A percentile compares a stretch with the other conserved stretches of the same genome.
Evolutionary conservation across 1,140 invertebrate genomes (phyloP).

Genomic region (Amphibalanus amphitrite): DNA sequence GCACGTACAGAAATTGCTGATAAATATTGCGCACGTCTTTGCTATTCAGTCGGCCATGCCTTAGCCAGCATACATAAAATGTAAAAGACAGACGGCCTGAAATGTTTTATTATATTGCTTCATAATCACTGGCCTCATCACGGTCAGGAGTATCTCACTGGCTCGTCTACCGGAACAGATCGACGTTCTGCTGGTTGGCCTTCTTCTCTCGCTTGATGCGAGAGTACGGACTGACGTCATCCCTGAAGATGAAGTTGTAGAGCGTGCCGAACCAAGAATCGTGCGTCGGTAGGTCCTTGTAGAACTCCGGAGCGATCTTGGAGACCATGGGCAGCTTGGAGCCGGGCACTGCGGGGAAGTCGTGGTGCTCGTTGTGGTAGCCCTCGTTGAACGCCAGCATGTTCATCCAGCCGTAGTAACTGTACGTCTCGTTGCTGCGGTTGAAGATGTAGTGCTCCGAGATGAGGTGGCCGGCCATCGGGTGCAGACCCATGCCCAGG

Average conservation of each 20-base stretch:
- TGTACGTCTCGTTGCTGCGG: slow-evolving; percentile 94
- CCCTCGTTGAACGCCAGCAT: slow-evolving; percentile 97
- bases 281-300: slow-evolving; percentile 83
- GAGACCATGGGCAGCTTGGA: slow-evolving; percentile 62
- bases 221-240: background rate
- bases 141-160: too few species aligned
- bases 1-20: too few species aligned
- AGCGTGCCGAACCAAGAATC: slow-evolving; percentile 59
- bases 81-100: too few species aligned
- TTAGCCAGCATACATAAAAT: too few species aligned
- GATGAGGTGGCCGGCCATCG: slow-evolving; percentile 94
- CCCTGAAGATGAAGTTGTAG: background rate
- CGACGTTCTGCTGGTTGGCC: background rate
- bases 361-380: slow-evolving; percentile 48
- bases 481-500: slow-evolving; percentile 90
- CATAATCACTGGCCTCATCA: too few species aligned
- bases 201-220: slow-evolving; percentile 4
- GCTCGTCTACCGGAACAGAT: too few species aligned
- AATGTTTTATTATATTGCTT: too few species aligned
- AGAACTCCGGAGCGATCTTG: slow-evolving; percentile 87
- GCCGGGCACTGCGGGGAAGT: slow-evolving; percentile 69
- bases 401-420: slow-evolving; percentile 95
- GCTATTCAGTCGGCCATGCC: too few species aligned
- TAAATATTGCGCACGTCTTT: too few species aligned
- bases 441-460: slow-evolving; percentile 98